Base-by-base conservation (phyloP, 2,797 vertebrate species). In the Anisognathus igniventris region DNA sequence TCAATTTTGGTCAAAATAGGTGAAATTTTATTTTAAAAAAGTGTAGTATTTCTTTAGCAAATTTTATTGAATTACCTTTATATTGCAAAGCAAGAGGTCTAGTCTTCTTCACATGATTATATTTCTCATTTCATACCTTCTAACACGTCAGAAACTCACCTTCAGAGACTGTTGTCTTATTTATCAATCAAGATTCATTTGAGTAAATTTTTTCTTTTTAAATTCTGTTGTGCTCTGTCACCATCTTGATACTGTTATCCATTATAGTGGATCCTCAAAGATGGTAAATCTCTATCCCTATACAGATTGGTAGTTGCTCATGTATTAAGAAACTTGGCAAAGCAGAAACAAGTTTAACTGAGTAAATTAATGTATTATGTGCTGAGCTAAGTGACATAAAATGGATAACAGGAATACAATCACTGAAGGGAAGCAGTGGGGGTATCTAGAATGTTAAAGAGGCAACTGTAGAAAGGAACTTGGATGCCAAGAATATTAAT, bases 191-290 rank as follows among this genome's bases (percentile, higher is more conserved):
- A 12, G 7, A 56, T 27, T 33, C 8, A 62, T 64, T 61, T 42
- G 35, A 61, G 6, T 22, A 65, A 73, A 16, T 2, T 7, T 10
- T 4, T 11, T 9, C 37, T 37, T 58, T 5, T 0, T 0, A 16
- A 75, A 78, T 81, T 54, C 22, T 54, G 3, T 64, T 71, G 16
- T 77, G 5, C 4, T 54, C 22, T 65, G 18, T n/a, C 9, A 65
- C 42, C 16, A 50, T 57, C 23, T 78, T 71, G 27, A 33, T 68
- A 24, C 3, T 37, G 19, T 44, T 68, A 44, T 18, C 19, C 25
- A 37, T 33, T 50, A 27, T 7, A 58, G 10, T 22, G 44, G 18
- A 70, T 53, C 8, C 10, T 67, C n/a, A 87, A 60, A 81, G 31
- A 37, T 22, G 7, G 3, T 42, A 64, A 47, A 75, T 48, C 22